These are phyloP conservation scores for Cheilosia soror DNA, from an alignment of 2,888 invertebrate genomes.

Conservation along the genomic window DNA sequence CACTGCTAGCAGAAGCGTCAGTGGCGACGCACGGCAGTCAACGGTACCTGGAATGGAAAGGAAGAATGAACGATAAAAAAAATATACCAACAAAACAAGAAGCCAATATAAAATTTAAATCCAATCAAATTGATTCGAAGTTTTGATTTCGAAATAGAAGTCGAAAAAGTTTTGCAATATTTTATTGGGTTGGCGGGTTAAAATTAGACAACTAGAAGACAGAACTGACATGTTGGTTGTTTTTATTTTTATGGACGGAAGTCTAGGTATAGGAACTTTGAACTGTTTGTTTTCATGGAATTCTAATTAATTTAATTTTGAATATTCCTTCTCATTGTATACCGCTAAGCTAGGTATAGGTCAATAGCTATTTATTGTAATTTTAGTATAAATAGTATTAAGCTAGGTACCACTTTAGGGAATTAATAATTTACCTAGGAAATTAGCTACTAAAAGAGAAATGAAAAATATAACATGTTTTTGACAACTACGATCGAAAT, in stretches of 20 bases:
- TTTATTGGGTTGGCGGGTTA: neutral
- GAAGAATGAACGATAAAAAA: slow-evolving; percentile 30
- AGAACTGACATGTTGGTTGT: neutral
- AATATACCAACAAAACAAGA: neutral
- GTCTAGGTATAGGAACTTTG: neutral
- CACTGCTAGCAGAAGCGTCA: slow-evolving; percentile 30
- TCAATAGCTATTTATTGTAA: too few species aligned
- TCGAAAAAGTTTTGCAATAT: neutral
- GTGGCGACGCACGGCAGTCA: slow-evolving; percentile 28
- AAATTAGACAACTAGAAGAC: neutral
- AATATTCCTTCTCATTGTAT: too few species aligned
- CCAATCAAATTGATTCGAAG: slow-evolving; percentile 30
- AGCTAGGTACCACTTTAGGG: too few species aligned
- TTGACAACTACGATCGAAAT: too few species aligned
- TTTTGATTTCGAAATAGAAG: slow-evolving; percentile 15
- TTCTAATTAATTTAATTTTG: neutral
- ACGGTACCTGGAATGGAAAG: slow-evolving; percentile 50
- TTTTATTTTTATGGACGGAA: neutral
- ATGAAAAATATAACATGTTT: too few species aligned
- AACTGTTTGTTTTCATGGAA: slow-evolving; percentile 1
- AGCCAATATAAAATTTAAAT: slow-evolving; percentile 38
- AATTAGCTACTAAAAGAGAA: too few species aligned
- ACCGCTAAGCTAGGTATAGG: too few species aligned
- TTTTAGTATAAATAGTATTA: too few species aligned
- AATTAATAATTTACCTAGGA: too few species aligned